Evolutionary conservation across 2,888 invertebrate species (phyloP).

Genomic region (Dolichopus griseipennis): DNA sequence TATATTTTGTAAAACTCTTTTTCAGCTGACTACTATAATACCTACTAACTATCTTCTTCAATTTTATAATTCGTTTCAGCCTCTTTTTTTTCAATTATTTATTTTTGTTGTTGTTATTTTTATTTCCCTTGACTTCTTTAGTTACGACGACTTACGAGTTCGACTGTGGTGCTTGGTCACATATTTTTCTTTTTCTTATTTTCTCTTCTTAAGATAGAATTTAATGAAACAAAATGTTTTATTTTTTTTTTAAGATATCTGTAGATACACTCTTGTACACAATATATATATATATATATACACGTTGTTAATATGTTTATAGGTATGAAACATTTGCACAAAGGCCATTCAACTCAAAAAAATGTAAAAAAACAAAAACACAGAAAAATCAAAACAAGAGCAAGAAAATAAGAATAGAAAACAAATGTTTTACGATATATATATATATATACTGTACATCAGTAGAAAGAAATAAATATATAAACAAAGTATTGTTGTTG

Average conservation of each 20-base stretch:
- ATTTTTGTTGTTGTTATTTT: not conserved
- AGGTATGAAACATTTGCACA: constrained; percentile 28
- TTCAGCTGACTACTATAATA: not conserved
- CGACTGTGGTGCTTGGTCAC: too few species aligned
- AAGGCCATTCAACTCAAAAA: constrained; percentile 36
- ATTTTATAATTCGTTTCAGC: not conserved
- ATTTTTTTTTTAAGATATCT: not conserved
- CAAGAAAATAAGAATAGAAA: not conserved
- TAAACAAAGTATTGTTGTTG: not conserved
- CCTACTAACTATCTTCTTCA: not conserved
- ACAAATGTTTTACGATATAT: not conserved
- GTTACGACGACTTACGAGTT: too few species aligned
- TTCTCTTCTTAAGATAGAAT: not conserved
- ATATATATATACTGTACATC: not conserved
- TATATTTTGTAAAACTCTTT: not conserved
- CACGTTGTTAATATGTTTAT: constrained; percentile 12
- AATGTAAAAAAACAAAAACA: not conserved
- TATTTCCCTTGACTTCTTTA: too few species aligned
- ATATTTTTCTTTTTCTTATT: not conserved
- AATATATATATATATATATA: not conserved
- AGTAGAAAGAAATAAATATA: not conserved
- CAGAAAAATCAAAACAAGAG: not conserved
- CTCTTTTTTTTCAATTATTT: not conserved
- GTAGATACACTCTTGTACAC: not conserved
- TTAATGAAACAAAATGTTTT: not conserved